Conservation (phyloP, 2,797 vertebrate genomes). For the Bradypodion pumilum region DNA sequence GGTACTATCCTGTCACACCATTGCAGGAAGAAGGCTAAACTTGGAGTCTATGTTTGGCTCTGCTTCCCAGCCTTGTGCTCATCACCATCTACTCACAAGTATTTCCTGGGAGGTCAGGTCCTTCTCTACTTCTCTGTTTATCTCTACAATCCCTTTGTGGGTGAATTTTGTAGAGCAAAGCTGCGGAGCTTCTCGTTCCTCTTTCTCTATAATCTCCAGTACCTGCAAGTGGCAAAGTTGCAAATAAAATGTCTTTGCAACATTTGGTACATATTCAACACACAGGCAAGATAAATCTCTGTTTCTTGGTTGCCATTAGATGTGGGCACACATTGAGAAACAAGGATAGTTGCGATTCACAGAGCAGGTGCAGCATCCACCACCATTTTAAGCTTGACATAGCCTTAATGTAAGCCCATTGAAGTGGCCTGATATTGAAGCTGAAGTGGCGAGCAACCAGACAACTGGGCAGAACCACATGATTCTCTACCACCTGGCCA, state of each 20-base stretch:
- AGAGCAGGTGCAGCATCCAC: neutral
- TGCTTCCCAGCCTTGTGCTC: neutral
- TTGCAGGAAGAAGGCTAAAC: no score
- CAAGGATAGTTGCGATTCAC: neutral
- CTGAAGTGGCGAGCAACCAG: no score
- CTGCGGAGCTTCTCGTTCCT: conserved; percentile 42
- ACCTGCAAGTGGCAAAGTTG: conserved; percentile 38
- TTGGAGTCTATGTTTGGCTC: no score
- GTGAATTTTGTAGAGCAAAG: conserved; percentile 67
- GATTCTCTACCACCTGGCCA: no score
- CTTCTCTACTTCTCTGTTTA: conserved; percentile 60
- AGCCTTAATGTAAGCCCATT: no score
- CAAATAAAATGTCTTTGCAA: neutral
- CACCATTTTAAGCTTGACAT: neutral
- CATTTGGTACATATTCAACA: neutral
- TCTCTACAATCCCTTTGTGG: conserved; percentile 73
- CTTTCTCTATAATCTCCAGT: conserved; percentile 65
- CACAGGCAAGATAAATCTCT: no score
- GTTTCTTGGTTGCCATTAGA: neutral
- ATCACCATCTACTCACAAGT: conserved; percentile 53
- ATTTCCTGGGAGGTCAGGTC: conserved; percentile 63
- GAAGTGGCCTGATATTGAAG: no score
- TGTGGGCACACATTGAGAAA: neutral
- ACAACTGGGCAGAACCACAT: no score
- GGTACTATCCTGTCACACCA: no score